A percentile compares a stretch with the other conserved stretches of the same genome.
Evolutionary conservation across 2,113 vertebrate species (phyloP).

Genomic region (Apistogramma diplotaenia): DNA sequence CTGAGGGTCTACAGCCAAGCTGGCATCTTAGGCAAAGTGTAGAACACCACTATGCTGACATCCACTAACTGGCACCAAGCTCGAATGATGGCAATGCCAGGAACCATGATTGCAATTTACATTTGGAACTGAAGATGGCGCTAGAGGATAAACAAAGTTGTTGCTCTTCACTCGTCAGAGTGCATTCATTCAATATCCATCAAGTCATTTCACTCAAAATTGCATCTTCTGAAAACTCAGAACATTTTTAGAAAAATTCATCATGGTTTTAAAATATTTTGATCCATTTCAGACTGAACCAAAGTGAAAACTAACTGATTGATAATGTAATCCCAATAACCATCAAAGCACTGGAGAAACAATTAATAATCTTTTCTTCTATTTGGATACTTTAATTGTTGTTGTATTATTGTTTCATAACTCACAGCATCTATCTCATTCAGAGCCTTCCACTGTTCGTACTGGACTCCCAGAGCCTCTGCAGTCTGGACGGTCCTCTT

Average conservation of each 20-base stretch:
- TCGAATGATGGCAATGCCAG: too few relatives aligned
- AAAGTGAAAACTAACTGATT: not conserved
- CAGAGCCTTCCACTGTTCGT: constrained; percentile 93
- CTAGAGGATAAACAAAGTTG: not conserved
- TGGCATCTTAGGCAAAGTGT: not conserved
- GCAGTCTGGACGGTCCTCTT: constrained; percentile 89
- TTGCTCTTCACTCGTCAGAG: not conserved
- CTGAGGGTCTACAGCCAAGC: not conserved
- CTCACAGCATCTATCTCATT: constrained; percentile 92
- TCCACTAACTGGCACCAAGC: not conserved
- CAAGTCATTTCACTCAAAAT: accelerated
- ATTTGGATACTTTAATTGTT: not conserved
- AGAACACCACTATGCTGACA: not conserved
- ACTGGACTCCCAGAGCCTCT: constrained; percentile 81
- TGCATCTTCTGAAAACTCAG: not conserved
- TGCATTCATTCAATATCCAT: not conserved
- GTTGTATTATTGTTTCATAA: not conserved
- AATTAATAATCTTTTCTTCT: too few relatives aligned
- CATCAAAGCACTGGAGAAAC: not conserved
- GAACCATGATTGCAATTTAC: not conserved
- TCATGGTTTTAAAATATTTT: not conserved
- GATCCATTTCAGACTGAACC: not conserved
- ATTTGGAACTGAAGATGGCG: not conserved
- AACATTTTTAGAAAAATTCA: not conserved
- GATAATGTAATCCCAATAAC: accelerated